Base-by-base conservation (phyloP, 2,113 vertebrate genomes). In the Dolichallabes microphthalmus region DNA sequence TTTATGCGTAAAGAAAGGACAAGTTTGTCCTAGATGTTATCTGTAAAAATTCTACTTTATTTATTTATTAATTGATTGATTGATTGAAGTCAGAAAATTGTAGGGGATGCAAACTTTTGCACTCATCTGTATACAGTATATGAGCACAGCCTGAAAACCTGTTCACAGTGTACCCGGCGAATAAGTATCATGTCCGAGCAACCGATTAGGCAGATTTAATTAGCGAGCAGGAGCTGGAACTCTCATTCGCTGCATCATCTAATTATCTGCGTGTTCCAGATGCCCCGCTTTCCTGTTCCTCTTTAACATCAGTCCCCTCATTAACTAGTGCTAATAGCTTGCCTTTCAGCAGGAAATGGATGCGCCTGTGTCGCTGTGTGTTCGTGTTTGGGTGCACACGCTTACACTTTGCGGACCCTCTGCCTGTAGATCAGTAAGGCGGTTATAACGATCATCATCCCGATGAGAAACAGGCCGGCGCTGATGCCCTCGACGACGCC, bases 401-500 rank as follows among this genome's bases (percentile, higher is more conserved):
- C 89, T 93, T 84, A 95, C 94, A 95, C 96, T 97, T 94, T 97
- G 92, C 94, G 93, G 0, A 94, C 92, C 92, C 97, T 95, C 89
- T 95, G 96, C 85, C 97, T 94, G 93, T 96, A 99, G 89, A 97
- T 94, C 83, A 98, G 94, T 85, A 99, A 95, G 55, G 96, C 95
- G 4, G 94, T 93, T 4, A 97, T 92, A 39, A 95, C 96, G 60
- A 98, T 96, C 88, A 97, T 91, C 94, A 96, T 95, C 50, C 97
- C 94, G 30, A 99, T 96, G 11, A 98, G 93, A 92, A 98, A 98
- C 90, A 97, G 93, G 3, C 96, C 97, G n/a, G 97, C 96, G 35
- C 97, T 98, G 89, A 98, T 90, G 22, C 97, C 97, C 95, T 98
- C 97, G 25, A 97, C 95, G 0, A 98, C 95, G 80, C 98, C 98